Percentiles rank a stretch among this genome's conserved stretches.
Conservation (phyloP, 2,113 vertebrate genomes). For the Carlito syrichta region DNA sequence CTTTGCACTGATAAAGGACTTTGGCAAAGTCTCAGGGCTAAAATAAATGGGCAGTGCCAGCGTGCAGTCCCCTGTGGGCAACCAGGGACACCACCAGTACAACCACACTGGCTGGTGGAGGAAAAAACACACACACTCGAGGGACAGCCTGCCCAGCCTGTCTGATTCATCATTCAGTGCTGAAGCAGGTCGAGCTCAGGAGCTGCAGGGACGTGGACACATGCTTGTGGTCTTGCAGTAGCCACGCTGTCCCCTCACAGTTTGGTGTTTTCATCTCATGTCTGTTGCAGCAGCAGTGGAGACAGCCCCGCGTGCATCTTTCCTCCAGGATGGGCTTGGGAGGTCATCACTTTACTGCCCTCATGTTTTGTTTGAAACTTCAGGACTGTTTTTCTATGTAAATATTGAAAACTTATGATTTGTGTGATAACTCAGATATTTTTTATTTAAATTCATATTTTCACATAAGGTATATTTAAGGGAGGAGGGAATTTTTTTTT, state of each 20-base stretch:
- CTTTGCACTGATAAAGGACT: no score
- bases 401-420: constrained; percentile 86
- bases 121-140: constrained; percentile 86
- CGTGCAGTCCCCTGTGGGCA: constrained; percentile 83
- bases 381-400: constrained; percentile 84
- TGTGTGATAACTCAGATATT: constrained; percentile 95
- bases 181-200: constrained; percentile 72
- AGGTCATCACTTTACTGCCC: constrained; percentile 76
- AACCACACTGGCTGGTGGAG: constrained; percentile 93
- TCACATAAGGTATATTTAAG: constrained; percentile 88
- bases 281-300: constrained; percentile 67
- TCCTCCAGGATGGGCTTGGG: constrained; percentile 16
- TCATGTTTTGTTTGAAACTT: constrained; percentile 72
- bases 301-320: constrained; percentile 11
- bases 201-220: constrained; percentile 69
- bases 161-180: constrained; percentile 73
- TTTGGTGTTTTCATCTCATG: constrained; percentile 19
- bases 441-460: constrained; percentile 94
- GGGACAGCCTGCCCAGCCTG: constrained; percentile 91
- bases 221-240: constrained; percentile 66
- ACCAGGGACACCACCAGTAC: constrained; percentile 90
- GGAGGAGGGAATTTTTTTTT: constrained; percentile 86
- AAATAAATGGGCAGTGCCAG: constrained; percentile 78
- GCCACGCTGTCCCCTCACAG: constrained; percentile 51
- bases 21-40: no score